Percentiles rank a stretch among this genome's conserved stretches.
phyloP scores from a whole-genome alignment of 2,888 invertebrate species.

The Auanema sp. region DNA sequence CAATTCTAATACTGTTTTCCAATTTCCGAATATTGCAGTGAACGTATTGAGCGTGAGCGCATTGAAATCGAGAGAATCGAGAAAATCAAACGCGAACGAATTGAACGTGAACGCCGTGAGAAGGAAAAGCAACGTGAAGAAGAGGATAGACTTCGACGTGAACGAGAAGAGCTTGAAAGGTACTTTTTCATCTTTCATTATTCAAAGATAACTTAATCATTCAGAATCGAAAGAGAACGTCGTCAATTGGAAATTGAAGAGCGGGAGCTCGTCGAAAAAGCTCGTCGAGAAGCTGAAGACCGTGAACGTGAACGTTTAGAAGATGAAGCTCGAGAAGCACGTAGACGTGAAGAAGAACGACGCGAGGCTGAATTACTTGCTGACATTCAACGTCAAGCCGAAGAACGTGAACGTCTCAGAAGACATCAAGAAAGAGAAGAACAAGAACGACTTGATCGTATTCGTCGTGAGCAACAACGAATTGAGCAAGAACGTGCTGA shows the following conservation, averaged over 20 bases:
- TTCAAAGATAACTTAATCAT: constrained; percentile 11
- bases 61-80: constrained; percentile 60
- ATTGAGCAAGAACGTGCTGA: constrained; percentile 53
- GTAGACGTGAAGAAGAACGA: constrained; percentile 47
- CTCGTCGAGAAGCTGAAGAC: constrained; percentile 42
- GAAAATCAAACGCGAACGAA: constrained; percentile 56
- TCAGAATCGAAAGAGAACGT: constrained; percentile 50
- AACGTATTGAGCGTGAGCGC: constrained; percentile 45
- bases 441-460: constrained; percentile 52
- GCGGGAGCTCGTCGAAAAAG: constrained; percentile 45
- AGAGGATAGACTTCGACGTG: constrained; percentile 28
- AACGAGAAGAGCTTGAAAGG: constrained; percentile 24
- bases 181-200: neutral
- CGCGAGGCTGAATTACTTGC: constrained; percentile 53
- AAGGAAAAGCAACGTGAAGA: constrained; percentile 44
- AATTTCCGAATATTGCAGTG: constrained; percentile 12
- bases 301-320: constrained; percentile 55
- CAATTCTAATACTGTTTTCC: neutral
- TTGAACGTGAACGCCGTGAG: constrained; percentile 50
- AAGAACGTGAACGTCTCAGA: constrained; percentile 51
- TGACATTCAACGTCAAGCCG: constrained; percentile 47
- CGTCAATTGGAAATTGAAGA: constrained; percentile 53
- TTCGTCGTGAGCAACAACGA: constrained; percentile 57
- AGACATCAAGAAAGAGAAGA: constrained; percentile 50
- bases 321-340: constrained; percentile 50